Evolutionary conservation across 2,888 invertebrate species (phyloP).

Genomic region (Drosophila falleni): DNA sequence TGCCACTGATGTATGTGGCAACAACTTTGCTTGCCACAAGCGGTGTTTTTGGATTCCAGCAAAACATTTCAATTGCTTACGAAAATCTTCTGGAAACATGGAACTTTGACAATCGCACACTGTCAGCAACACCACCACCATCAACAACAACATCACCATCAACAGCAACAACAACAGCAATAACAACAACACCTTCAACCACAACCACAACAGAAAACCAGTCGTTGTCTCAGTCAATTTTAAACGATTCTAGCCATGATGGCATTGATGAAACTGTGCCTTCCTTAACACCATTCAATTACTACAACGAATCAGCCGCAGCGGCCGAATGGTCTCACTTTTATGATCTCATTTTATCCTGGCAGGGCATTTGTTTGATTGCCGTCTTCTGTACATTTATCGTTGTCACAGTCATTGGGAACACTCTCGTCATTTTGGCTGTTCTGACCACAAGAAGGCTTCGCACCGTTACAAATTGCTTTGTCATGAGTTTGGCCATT

Average conservation of each 20-base stretch:
- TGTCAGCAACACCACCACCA: constrained; percentile 25
- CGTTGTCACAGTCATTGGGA: constrained; percentile 92
- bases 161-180: constrained; percentile 18
- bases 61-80: constrained; percentile 65
- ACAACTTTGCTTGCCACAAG: constrained; percentile 63
- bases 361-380: constrained; percentile 88
- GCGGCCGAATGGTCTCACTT: constrained; percentile 81
- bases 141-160: constrained; percentile 19
- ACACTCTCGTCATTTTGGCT: constrained; percentile 95
- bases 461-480: constrained; percentile 97
- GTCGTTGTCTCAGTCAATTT: constrained; percentile 31
- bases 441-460: constrained; percentile 94
- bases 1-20: constrained; percentile 74
- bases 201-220: constrained; percentile 15
- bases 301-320: constrained; percentile 73
- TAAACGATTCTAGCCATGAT: constrained; percentile 43
- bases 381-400: constrained; percentile 89
- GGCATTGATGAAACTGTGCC: constrained; percentile 28
- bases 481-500: constrained; percentile 96
- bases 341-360: constrained; percentile 82
- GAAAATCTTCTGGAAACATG: constrained; percentile 58
- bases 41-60: constrained; percentile 56
- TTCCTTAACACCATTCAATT: constrained; percentile 58
- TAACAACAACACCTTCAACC: constrained; percentile 4
- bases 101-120: constrained; percentile 49